Percentiles rank a stretch among this genome's conserved stretches.
Evolutionary conservation across 1,140 invertebrate species (phyloP).

Genomic region (Bilobella aurantiaca): DNA sequence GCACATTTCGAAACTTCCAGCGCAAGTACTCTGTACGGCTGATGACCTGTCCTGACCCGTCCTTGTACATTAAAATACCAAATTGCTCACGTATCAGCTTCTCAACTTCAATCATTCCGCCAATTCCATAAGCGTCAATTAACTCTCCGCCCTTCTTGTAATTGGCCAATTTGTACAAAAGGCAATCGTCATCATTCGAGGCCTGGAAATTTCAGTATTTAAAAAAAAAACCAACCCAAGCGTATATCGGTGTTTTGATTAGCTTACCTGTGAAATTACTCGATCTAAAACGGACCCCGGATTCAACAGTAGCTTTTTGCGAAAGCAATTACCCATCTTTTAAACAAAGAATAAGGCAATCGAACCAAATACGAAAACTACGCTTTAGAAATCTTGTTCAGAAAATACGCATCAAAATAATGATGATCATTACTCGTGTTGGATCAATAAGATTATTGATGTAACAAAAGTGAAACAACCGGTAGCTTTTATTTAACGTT

Average conservation of each 20-base stretch:
- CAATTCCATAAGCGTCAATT: slow-evolving; percentile 62
- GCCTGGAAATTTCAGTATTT: slow-evolving; percentile 35
- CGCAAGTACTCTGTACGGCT: slow-evolving; percentile 80
- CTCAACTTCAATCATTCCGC: slow-evolving; percentile 55
- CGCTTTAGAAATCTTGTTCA: too few relatives aligned
- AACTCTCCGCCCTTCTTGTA: slow-evolving; percentile 64
- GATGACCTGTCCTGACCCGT: slow-evolving; percentile 74
- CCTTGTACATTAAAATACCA: slow-evolving; percentile 74
- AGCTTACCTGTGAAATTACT: slow-evolving; percentile 57
- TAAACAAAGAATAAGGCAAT: background rate
- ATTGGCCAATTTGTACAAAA: slow-evolving; percentile 74
- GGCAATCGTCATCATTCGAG: slow-evolving; percentile 68
- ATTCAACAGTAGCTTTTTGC: slow-evolving; percentile 36
- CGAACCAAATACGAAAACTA: too few relatives aligned
- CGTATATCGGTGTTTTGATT: too few relatives aligned
- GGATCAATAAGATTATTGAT: too few relatives aligned
- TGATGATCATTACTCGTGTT: too few relatives aligned
- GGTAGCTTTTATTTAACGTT: too few relatives aligned
- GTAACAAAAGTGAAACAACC: too few relatives aligned
- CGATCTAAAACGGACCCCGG: slow-evolving; percentile 70
- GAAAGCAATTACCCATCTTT: slow-evolving; percentile 34
- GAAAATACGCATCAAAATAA: too few relatives aligned
- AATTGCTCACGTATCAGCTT: slow-evolving; percentile 79
- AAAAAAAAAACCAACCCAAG: too few relatives aligned
- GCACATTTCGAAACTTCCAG: slow-evolving; percentile 83